Conservation (phyloP, 1,140 invertebrate genomes). For the Callitettix versicolor region DNA sequence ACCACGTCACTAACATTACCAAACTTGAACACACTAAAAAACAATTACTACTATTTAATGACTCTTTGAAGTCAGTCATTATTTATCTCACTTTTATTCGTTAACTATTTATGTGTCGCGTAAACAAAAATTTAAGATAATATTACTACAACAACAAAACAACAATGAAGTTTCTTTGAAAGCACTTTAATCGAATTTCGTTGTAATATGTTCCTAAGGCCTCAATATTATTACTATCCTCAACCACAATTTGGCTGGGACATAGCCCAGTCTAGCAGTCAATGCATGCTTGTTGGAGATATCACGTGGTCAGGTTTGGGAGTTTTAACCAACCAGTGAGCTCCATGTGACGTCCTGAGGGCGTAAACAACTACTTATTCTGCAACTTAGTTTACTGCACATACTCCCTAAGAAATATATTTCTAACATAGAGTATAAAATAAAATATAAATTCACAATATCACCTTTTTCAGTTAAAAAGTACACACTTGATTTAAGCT, state of each 20-base stretch:
- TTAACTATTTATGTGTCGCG: too few relatives aligned
- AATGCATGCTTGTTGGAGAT: conserved; percentile 1
- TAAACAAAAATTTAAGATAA: background rate
- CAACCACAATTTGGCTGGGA: background rate
- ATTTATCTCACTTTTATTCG: too few relatives aligned
- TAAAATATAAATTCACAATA: too few relatives aligned
- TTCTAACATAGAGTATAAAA: too few relatives aligned
- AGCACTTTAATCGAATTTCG: background rate
- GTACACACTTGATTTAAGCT: too few relatives aligned
- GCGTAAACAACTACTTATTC: conserved; percentile 1
- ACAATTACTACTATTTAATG: too few relatives aligned
- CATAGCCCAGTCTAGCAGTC: background rate
- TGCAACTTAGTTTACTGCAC: background rate
- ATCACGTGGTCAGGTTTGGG: conserved; percentile 3
- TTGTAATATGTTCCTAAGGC: background rate
- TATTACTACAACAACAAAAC: background rate
- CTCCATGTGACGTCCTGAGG: conserved; percentile 8
- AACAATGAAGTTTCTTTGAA: background rate
- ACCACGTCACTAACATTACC: too few relatives aligned
- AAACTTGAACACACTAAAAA: too few relatives aligned
- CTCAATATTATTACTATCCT: background rate
- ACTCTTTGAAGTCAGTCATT: too few relatives aligned
- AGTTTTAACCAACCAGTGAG: background rate
- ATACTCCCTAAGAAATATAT: too few relatives aligned
- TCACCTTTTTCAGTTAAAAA: too few relatives aligned